A percentile compares a stretch with the other conserved stretches of the same genome.
These are phyloP conservation scores for Drosophila sturtevanti DNA, from an alignment of 1,140 invertebrate genomes.

Conservation along the genomic window DNA sequence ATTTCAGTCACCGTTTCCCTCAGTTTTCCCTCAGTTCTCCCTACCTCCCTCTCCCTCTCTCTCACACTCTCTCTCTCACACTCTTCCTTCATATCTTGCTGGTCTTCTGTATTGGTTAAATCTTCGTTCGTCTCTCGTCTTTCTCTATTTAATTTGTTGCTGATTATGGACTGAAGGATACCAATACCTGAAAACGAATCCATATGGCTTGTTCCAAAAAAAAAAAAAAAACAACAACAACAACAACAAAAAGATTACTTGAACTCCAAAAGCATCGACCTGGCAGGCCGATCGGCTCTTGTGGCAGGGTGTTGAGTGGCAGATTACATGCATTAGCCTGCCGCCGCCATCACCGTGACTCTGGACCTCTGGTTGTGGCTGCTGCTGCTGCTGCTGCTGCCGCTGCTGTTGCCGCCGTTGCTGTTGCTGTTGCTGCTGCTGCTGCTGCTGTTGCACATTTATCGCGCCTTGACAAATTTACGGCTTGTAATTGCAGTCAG, in stretches of 20 bases:
- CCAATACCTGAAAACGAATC: slow-evolving; percentile 10
- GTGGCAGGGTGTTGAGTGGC: slow-evolving; percentile 78
- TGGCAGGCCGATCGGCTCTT: slow-evolving; percentile 22
- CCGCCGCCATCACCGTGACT: slow-evolving; percentile 24
- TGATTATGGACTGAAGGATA: slow-evolving; percentile 52
- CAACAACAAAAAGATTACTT: no score
- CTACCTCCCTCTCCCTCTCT: neutral
- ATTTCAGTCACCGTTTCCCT: no score
- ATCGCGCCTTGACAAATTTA: slow-evolving; percentile 81
- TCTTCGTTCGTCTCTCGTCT: neutral
- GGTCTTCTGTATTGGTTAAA: no score
- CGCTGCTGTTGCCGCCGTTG: no score
- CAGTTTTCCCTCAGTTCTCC: neutral
- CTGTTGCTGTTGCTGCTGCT: neutral
- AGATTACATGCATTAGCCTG: slow-evolving; percentile 80
- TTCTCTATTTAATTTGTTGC: slow-evolving; percentile 64
- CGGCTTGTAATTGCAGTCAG: slow-evolving; percentile 80
- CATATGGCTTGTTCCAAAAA: slow-evolving; percentile 29
- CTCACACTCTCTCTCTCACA: neutral
- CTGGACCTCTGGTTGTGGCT: neutral
- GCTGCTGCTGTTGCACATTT: slow-evolving; percentile 53
- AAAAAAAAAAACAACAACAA: no score
- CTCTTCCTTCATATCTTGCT: no score
- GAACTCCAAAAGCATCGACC: slow-evolving; percentile 34
- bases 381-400: no score